These are phyloP conservation scores for Thalpophila matura DNA, from an alignment of 2,888 invertebrate genomes.

Conservation along the genomic window DNA sequence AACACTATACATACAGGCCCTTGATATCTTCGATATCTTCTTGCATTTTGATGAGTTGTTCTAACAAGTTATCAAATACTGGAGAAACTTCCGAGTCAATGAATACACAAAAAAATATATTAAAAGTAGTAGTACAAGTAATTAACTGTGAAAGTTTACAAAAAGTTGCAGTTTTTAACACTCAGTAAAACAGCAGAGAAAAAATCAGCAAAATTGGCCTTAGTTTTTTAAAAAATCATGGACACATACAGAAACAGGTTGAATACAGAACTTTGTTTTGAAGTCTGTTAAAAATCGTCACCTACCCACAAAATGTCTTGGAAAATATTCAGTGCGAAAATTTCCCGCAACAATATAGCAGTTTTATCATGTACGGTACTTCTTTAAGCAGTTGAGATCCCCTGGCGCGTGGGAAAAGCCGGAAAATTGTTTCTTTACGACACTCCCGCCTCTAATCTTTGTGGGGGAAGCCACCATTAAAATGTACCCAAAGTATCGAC, in stretches of 20 bases:
- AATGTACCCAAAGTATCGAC: conserved; percentile 69
- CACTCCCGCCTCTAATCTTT: conserved; percentile 88
- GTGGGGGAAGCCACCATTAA: conserved; percentile 67
- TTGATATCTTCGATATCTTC: too few species aligned
- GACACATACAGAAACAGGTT: too few species aligned
- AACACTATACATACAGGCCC: too few species aligned
- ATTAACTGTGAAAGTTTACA: not conserved
- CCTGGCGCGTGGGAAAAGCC: conserved; percentile 79
- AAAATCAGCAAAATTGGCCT: not conserved
- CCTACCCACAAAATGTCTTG: conserved; percentile 18
- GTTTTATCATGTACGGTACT: conserved; percentile 87
- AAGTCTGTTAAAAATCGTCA: conserved; percentile 40
- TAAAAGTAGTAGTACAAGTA: not conserved
- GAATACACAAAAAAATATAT: too few species aligned
- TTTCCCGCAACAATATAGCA: conserved; percentile 71
- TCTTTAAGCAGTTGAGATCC: conserved; percentile 77
- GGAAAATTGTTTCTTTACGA: conserved; percentile 90
- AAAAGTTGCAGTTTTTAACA: not conserved
- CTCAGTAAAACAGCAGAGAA: not conserved
- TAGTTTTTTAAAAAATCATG: too few species aligned
- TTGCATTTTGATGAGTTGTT: too few species aligned
- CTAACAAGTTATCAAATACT: too few species aligned
- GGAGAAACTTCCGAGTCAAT: too few species aligned
- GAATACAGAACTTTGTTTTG: too few species aligned
- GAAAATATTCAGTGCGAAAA: conserved; percentile 31